Evolutionary conservation across 2,113 vertebrate species (phyloP).

Genomic region (Girardinichthys multiradiatus): DNA sequence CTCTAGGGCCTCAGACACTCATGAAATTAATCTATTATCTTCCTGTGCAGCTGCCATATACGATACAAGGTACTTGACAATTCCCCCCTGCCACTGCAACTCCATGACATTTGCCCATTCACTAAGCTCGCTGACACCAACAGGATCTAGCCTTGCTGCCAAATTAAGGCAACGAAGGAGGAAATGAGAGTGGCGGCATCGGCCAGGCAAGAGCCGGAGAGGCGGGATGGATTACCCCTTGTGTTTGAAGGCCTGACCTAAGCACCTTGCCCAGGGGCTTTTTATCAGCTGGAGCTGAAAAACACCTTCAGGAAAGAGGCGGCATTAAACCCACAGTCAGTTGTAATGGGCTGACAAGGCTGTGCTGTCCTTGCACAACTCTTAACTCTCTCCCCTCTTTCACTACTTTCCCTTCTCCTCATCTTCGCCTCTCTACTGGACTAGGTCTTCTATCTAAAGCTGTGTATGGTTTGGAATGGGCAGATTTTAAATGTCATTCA

Average conservation of each 20-base stretch:
- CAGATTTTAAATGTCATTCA: conserved; percentile 76
- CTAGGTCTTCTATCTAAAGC: conserved; percentile 71
- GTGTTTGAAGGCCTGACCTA: conserved; percentile 88
- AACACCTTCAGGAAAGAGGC: conserved; percentile 74
- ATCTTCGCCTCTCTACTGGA: conserved; percentile 35
- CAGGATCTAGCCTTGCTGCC: conserved; percentile 81
- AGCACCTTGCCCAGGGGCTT: conserved; percentile 82
- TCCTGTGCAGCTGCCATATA: conserved; percentile 80
- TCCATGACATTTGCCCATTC: conserved; percentile 82
- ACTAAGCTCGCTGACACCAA: conserved; percentile 82
- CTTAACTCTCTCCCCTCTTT: conserved; percentile 60
- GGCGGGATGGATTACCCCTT: conserved; percentile 81
- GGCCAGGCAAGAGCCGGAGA: conserved; percentile 76
- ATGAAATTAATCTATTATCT: conserved; percentile 86
- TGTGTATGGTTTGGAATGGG: conserved; percentile 73
- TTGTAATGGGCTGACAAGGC: conserved; percentile 81
- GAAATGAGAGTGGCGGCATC: conserved; percentile 74
- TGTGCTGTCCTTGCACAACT: conserved; percentile 83
- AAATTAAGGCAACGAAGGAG: conserved; percentile 82
- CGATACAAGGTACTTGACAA: conserved; percentile 80
- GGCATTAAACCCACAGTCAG: conserved; percentile 69
- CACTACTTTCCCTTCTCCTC: conserved; percentile 37
- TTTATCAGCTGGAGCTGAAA: conserved; percentile 77
- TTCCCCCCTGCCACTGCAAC: conserved; percentile 77
- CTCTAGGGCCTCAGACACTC: conserved; percentile 79